phyloP scores from a whole-genome alignment of 2,113 vertebrate genomes.

The Corydoras sp. region DNA sequence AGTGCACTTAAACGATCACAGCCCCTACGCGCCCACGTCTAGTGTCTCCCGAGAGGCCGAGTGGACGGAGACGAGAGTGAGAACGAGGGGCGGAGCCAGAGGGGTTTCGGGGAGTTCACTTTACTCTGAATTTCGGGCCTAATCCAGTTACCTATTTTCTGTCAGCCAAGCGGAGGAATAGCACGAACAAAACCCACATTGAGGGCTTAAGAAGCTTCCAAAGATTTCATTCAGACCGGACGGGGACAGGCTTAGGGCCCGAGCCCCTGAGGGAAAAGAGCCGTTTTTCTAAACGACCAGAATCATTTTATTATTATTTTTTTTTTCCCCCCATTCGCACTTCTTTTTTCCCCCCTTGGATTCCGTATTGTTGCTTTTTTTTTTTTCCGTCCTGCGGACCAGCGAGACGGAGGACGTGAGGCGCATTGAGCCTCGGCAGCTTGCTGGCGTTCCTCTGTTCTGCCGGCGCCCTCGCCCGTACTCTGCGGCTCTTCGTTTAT shows the following conservation, averaged over 20 bases:
- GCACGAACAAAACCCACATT: slow-evolving; percentile 75
- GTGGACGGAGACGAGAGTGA: slow-evolving; percentile 19
- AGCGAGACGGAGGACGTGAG: slow-evolving; percentile 16
- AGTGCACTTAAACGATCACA: slow-evolving; percentile 40
- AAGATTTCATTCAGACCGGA: slow-evolving; percentile 74
- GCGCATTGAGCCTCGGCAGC: slow-evolving; percentile 40
- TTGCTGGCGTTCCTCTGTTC: slow-evolving; percentile 42
- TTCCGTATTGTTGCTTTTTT: slow-evolving; percentile 45
- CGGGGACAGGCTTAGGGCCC: slow-evolving; percentile 69
- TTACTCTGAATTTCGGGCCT: slow-evolving; percentile 77
- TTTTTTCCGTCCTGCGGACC: background rate
- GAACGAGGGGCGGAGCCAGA: slow-evolving; percentile 54
- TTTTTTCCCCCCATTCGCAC: slow-evolving; percentile 32
- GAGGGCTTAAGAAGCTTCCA: slow-evolving; percentile 76
- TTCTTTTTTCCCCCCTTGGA: slow-evolving; percentile 26
- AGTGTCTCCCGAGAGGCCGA: slow-evolving; percentile 32
- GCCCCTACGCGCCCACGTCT: slow-evolving; percentile 31
- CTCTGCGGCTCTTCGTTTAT: slow-evolving; percentile 34
- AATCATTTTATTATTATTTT: slow-evolving; percentile 49
- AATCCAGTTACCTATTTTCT: slow-evolving; percentile 81
- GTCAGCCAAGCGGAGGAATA: slow-evolving; percentile 76
- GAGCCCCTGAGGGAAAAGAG: slow-evolving; percentile 61
- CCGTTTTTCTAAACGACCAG: slow-evolving; percentile 67
- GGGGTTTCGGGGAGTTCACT: slow-evolving; percentile 76
- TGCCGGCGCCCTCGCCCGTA: background rate